Base-by-base conservation (phyloP, 2,888 invertebrate species). In the Schizaphis graminum region DNA sequence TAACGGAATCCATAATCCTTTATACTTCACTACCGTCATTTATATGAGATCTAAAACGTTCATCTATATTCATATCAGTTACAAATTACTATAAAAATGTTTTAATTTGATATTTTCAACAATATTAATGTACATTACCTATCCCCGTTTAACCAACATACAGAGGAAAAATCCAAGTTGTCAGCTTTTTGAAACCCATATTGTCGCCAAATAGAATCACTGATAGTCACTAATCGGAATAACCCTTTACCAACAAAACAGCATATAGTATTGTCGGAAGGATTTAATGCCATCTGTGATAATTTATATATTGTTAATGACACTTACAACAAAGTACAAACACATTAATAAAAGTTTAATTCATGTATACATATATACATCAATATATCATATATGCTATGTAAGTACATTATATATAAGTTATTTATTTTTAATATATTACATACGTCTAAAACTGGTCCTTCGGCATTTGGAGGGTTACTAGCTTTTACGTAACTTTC, bases 121-220 rank as follows among this genome's bases (percentile, higher is more conserved):
- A 41, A 77, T 49, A 44, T n/a, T n/a, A n/a, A n/a, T n/a, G n/a
- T 44, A 35, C 49, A 35, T 87, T 94, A 94, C 94, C 94, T 91
- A 95, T 99, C 99, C 94, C 98, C 97, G 4, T 97, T 97, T 87
- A 99, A 96, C 98, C 99, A 99, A 95, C 97, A 97, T 95, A 97
- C 97, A 89, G 97, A 97, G 26, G 97, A 97, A 95, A 98, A 97
- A 94, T 97, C 96, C 93, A 98, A 97, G 95, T 97, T 96, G 61
- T 98, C 98, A 77, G 97, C 97, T 96, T 98, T 98, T 95, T 98
- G 97, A 96, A 97, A 98, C 24, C 98, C 98, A 96, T 97, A 98
- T 95, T 98, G 98, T 67, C 98, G 97, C 97, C 98, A 97, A 24
- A 97, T 97, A 7, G 97, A 97, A 95, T 98, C 98, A 44, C 97